Percentiles rank a stretch among this genome's conserved stretches.
phyloP scores from a whole-genome alignment of 2,113 vertebrate species.

The Orycteropus afer region DNA sequence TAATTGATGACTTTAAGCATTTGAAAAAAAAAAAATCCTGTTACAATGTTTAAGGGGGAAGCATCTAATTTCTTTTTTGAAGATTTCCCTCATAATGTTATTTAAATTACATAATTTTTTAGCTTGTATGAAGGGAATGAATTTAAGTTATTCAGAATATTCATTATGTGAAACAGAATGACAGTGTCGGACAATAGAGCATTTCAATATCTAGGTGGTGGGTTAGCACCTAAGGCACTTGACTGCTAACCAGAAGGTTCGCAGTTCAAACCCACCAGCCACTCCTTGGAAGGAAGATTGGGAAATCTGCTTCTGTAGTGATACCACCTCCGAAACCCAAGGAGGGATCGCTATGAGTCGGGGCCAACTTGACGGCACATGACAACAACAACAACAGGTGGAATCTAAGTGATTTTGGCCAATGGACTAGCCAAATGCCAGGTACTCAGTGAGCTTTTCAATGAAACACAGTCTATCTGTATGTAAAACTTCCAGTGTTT shows the following conservation, averaged over 20 bases:
- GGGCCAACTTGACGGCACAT: too few relatives aligned
- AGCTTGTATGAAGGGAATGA: background rate
- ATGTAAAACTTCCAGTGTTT: background rate
- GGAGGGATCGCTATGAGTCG: too few relatives aligned
- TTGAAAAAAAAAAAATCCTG: background rate
- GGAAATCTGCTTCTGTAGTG: too few relatives aligned
- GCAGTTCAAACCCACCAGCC: too few relatives aligned
- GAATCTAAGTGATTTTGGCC: background rate
- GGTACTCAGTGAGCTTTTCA: background rate
- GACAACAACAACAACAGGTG: too few relatives aligned
- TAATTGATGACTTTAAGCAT: background rate
- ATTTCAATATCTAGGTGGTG: background rate
- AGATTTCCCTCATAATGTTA: background rate
- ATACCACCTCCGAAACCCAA: too few relatives aligned
- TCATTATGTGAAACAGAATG: background rate
- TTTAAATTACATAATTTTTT: conserved; percentile 21
- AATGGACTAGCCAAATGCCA: background rate
- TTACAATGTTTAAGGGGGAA: conserved; percentile 22
- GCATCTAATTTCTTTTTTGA: conserved; percentile 9
- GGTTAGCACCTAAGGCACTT: too few relatives aligned
- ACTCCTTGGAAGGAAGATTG: too few relatives aligned
- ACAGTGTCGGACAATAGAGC: background rate
- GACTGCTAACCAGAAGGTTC: too few relatives aligned
- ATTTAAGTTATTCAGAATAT: background rate
- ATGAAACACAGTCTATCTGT: background rate